These are phyloP conservation scores for Eristalinus sepulchralis DNA, from an alignment of 2,888 invertebrate species.

Conservation along the genomic window DNA sequence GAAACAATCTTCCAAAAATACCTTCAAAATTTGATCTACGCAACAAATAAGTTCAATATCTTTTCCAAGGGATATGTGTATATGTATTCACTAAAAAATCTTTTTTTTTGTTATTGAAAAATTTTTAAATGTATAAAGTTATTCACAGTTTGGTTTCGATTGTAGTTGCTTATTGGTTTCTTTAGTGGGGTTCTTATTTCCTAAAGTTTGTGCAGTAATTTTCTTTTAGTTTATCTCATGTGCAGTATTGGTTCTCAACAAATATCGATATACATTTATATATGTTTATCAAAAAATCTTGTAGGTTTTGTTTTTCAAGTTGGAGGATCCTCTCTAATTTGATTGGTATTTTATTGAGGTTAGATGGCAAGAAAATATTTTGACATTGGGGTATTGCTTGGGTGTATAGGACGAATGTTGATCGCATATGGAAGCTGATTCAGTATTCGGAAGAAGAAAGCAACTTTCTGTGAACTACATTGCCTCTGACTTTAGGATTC, in stretches of 20 bases:
- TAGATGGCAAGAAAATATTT: neutral
- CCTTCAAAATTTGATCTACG: neutral
- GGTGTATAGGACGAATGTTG: neutral
- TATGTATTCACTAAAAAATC: neutral
- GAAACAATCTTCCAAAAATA: neutral
- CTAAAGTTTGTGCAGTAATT: constrained; percentile 44
- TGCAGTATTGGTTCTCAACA: constrained; percentile 48
- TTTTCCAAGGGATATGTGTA: constrained; percentile 13
- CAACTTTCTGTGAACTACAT: too few relatives aligned
- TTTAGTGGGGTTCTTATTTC: constrained; percentile 9
- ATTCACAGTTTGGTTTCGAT: constrained; percentile 46
- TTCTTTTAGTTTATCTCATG: constrained; percentile 38
- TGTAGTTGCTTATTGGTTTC: constrained; percentile 35
- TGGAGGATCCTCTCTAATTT: constrained; percentile 13
- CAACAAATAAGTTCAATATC: neutral
- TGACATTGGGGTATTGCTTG: neutral
- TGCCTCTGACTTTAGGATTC: too few relatives aligned
- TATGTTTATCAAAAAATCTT: constrained; percentile 12
- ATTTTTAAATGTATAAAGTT: neutral
- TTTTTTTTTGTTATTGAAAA: neutral
- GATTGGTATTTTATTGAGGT: constrained; percentile 20
- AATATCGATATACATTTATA: constrained; percentile 14
- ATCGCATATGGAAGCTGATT: too few relatives aligned
- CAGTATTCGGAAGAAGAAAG: too few relatives aligned
- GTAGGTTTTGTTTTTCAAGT: neutral